Base-by-base conservation (phyloP, 2,113 vertebrate species). In the Prionailurus bengalensis region DNA sequence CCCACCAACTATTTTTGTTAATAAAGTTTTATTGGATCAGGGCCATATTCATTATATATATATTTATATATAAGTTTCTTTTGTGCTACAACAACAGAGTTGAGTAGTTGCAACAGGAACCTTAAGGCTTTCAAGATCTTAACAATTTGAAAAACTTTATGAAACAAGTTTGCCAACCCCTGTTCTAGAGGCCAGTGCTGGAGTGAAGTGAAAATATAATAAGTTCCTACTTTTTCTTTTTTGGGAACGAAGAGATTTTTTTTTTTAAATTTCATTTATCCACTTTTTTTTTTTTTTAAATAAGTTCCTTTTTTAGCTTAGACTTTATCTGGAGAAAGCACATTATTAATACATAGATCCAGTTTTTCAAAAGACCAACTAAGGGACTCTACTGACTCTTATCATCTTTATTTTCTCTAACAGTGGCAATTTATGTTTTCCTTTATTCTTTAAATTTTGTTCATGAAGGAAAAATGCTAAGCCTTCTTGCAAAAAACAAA, bases 391-490 rank as follows among this genome's bases (percentile, higher is more conserved):
- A 19, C 2, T 79, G 10, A 27, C 15, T 70, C 90, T 73, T 90
- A 53, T 70, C 31, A 93, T 45, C 4, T 91, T 89, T 73, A 51
- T 91, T 68, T 78, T 4, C 31, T 1, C 7, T 33, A 84, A 89
- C 9, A 39, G 12, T n/a, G 29, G 14, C 42, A 90, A 21, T 66
- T 66, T 5, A 33, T 39, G 17, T 17, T 94, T 91, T 55, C 65
- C 86, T 66, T 95, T 93, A 55, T 88, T 96, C 14, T 95, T 92
- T 70, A 78, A 25, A 76, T 84, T 87, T 89, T 73, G 10, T 8
- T 71, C 13, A 19, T n/a, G 21, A 58, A 92, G 93, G 68, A 55
- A 61, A 94, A 79, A 78, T 11, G 11, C n/a, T 5, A 3, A 93
- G 39, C 0, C 19, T 95, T 94, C 92, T 78, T 36, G 10, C n/a